Evolutionary conservation across 2,113 vertebrate species (phyloP), one percentile per base, ranked within the genome.

Genomic region (Cyphomyrus discorhynchus): DNA sequence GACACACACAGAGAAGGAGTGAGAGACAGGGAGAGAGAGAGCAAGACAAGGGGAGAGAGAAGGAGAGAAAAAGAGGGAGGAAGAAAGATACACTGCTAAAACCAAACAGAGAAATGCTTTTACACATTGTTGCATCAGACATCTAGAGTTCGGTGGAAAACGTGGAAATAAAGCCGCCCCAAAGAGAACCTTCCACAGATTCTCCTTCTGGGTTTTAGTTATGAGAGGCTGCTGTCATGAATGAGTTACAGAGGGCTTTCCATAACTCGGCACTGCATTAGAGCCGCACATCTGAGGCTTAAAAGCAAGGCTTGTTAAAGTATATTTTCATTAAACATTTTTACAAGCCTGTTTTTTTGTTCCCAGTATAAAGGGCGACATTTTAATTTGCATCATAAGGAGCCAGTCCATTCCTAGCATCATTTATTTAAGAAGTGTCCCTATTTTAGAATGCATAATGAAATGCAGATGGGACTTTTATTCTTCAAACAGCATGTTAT

Each of bases 41-140:
- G 10, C n/a, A 49, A 50, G 84, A 70, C 3, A 42, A 58, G 27
- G 24, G 46, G 62, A 8, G 42, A 19, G 87, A 47, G 39, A 70
- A 42, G 19, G 87, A 88, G 21, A 46, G 53, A 87, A 21, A 87
- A 35, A 58, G 86, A 56, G 53, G 52, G 24, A 35, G 82, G 45
- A 7, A 52, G 46, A 39, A 31, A 17, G 49, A 53, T 15, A 39
- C 5, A 27, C 50, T 39, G 31, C 11, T 46, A 52, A 52, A 52
- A 53, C 47, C 85, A 86, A 52, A 52, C 9, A 31, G 62, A 88
- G 87, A 88, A 88, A 88, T 47, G 42, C 58, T 88, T 88, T 88
- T 88, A 88, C 87, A 74, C 21, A 27, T n/a, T 74, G 45, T 88
- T 88, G 87, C 87, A 88, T 88, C 87, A 88, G 56, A 88, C 35